phyloP scores from a whole-genome alignment of 2,113 vertebrate species.

The Shinisaurus crocodilurus region DNA sequence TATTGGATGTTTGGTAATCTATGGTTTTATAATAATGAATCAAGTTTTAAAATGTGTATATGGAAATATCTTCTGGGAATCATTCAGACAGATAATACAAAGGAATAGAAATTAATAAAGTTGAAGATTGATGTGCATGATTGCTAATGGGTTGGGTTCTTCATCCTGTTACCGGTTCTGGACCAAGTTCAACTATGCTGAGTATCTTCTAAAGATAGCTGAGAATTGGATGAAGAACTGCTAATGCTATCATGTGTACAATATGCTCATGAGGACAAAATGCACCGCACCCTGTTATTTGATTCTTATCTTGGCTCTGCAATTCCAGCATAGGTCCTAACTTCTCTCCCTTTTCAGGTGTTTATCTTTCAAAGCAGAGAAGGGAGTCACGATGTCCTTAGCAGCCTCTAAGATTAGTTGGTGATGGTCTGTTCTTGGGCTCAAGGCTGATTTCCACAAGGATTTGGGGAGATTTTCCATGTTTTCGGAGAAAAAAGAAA shows the following conservation, averaged over 20 bases:
- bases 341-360: not conserved
- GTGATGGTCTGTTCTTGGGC: not conserved
- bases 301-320: not conserved
- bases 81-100: not conserved
- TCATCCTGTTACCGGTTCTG: not conserved
- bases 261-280: not conserved
- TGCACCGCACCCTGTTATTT: conserved; percentile 1
- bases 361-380: not conserved
- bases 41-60: not conserved
- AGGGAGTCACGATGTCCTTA: not conserved
- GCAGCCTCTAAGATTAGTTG: not conserved
- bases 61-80: not conserved
- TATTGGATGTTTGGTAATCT: not conserved
- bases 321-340: not conserved
- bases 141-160: not conserved
- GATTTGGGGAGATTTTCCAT: not conserved
- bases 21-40: not conserved
- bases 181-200: not conserved
- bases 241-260: not conserved
- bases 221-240: not conserved
- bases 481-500: not conserved
- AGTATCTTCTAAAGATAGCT: not conserved
- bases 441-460: not conserved
- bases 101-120: not conserved
- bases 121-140: not conserved